phyloP scores from a whole-genome alignment of 2,888 invertebrate species.

The Patella depressa region DNA sequence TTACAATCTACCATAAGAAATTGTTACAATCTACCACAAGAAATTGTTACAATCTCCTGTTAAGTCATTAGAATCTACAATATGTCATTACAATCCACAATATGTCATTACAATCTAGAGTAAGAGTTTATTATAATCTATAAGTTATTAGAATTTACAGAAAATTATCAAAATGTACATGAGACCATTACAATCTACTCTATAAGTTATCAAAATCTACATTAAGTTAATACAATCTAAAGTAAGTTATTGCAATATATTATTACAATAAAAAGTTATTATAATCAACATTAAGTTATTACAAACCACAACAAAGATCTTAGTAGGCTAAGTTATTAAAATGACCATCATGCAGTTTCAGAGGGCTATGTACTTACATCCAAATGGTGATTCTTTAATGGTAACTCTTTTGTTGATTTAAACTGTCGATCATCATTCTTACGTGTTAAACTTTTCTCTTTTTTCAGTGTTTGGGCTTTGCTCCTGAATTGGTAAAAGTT shows the following conservation, averaged over 20 bases:
- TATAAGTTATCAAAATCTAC: not conserved
- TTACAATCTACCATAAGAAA: no score
- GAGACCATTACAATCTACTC: not conserved
- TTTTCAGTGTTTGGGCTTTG: slow-evolving; percentile 31
- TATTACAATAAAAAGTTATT: not conserved
- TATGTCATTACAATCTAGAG: not conserved
- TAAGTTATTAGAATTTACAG: not conserved
- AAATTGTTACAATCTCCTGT: no score
- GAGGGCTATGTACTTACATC: no score
- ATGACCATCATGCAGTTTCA: no score
- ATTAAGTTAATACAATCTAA: not conserved
- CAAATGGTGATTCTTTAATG: no score
- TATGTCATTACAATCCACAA: not conserved
- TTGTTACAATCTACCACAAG: no score
- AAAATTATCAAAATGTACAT: not conserved
- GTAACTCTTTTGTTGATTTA: no score
- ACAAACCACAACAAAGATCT: no score
- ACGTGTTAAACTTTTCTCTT: no score
- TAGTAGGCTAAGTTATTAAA: no score
- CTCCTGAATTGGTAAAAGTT: slow-evolving; percentile 25
- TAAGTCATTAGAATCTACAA: not conserved
- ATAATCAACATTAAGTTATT: not conserved
- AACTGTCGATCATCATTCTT: no score
- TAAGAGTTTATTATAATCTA: not conserved
- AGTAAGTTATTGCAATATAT: not conserved